A percentile compares a stretch with the other conserved stretches of the same genome.
Conservation (phyloP, 2,797 vertebrate genomes). For the Poeciliopsis paucimaculata region DNA sequence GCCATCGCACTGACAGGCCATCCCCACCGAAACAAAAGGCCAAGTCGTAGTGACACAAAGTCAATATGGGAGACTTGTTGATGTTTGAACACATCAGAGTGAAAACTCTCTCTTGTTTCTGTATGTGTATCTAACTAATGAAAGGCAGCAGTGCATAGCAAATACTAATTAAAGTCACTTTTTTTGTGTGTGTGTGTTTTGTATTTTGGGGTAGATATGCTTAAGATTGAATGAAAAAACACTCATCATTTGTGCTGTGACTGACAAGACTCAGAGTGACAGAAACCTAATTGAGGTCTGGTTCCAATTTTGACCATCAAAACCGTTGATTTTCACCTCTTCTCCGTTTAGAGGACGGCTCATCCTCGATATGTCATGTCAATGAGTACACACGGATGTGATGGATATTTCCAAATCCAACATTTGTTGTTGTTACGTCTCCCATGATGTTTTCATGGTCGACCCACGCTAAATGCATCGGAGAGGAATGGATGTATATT, state of each 20-base stretch:
- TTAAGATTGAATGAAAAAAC: constrained; percentile 18
- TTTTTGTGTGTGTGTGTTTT: constrained; percentile 1
- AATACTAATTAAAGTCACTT: constrained; percentile 41
- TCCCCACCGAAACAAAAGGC: constrained; percentile 81
- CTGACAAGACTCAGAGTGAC: constrained; percentile 58
- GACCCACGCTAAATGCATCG: constrained; percentile 11
- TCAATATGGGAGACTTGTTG: constrained; percentile 75
- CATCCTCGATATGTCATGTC: constrained; percentile 42
- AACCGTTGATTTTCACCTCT: constrained; percentile 61
- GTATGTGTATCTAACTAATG: constrained; percentile 38
- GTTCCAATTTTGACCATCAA: constrained; percentile 48
- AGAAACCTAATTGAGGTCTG: constrained; percentile 49
- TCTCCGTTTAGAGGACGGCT: constrained; percentile 46
- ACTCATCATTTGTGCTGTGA: neutral
- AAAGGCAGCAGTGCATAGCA: constrained; percentile 11
- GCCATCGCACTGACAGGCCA: constrained; percentile 68
- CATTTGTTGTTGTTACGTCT: constrained; percentile 3
- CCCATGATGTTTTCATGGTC: neutral
- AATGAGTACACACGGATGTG: constrained; percentile 21
- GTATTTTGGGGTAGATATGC: constrained; percentile 17
- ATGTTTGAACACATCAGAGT: constrained; percentile 63
- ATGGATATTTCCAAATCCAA: constrained; percentile 30
- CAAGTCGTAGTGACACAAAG: constrained; percentile 82
- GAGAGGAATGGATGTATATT: neutral
- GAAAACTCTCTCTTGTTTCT: constrained; percentile 66